Evolutionary conservation across 2,888 invertebrate genomes (phyloP), one percentile per base, ranked within the genome.

Genomic region (Epirrhoe tristata): DNA sequence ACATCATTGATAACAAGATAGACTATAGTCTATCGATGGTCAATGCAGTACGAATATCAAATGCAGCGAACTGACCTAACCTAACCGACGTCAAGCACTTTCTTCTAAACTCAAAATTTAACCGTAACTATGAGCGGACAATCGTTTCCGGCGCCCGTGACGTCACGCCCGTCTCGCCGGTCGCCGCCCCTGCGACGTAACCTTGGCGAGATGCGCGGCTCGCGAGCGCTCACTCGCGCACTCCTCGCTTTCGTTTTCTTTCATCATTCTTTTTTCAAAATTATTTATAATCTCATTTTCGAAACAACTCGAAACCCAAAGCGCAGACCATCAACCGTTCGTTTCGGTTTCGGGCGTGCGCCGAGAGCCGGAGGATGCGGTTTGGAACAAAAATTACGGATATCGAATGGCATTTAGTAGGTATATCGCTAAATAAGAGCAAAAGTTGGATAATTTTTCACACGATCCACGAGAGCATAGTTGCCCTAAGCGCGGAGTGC

Each of bases 141-240:
- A 85, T 86, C 88, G 89, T 90, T 91, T 93, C 93, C 92, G 92
- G 91, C 92, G 93, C 91, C 92, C 86, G 91, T 93, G 92, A 93
- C 93, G 93, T 93, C 91, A 92, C 81, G 72, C 75, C 80, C 82
- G 89, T 87, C 90, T 85, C 88, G 87, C 86, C 89, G 90, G 87
- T 87, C 89, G 90, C 88, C 87, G 91, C 90, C 88, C 90, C 87
- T 88, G 86, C 88, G 80, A 85, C 86, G 87, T 85, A 89, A 88
- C 89, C 89, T 90, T 90, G 90, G 86, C 63, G 74, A 73, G 72
- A 73, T 73, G 76, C 71, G 67, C 36, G 58, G 10, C 39, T 43
- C 10, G 59, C 73, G 65, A 71, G 75, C 77, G 70, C 71, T 64
- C 73, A 66, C 77, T 68, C 75, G 75, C 74, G 74, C 71, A 66